A percentile compares a stretch with the other conserved stretches of the same genome.
These are phyloP conservation scores for Drosophila pandora DNA, from an alignment of 1,140 invertebrate genomes.

Conservation along the genomic window DNA sequence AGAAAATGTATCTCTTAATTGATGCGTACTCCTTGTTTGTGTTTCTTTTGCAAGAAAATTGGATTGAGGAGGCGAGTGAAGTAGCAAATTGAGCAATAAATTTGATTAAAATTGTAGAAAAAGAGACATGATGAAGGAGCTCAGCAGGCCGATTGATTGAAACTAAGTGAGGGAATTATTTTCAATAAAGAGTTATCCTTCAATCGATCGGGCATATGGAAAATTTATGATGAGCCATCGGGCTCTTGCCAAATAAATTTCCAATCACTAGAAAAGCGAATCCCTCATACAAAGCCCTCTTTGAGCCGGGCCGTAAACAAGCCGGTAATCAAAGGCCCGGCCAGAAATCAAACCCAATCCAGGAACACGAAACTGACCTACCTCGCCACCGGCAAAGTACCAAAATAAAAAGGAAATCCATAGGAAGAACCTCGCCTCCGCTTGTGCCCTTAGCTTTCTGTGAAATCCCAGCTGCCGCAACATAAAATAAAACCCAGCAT, in stretches of 20 bases:
- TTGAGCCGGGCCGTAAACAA: conserved; percentile 42
- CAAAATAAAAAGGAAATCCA: conserved; percentile 38
- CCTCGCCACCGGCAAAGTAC: conserved; percentile 18
- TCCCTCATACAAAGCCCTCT: conserved; percentile 36
- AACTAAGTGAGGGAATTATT: neutral
- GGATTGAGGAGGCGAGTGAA: conserved; percentile 42
- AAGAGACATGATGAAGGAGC: conserved; percentile 3
- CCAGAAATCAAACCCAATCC: conserved; percentile 31
- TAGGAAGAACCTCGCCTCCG: conserved; percentile 22
- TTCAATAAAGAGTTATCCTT: neutral
- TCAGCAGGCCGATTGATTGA: neutral
- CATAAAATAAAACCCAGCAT: conserved; percentile 75
- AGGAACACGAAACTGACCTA: conserved; percentile 27
- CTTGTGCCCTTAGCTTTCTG: conserved; percentile 7
- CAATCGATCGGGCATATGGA: neutral
- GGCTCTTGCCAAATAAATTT: neutral
- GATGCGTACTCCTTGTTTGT: conserved; percentile 26
- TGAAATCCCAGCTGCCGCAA: conserved; percentile 45
- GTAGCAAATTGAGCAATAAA: conserved; percentile 57
- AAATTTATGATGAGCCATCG: conserved; percentile 8
- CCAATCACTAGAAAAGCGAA: conserved; percentile 23
- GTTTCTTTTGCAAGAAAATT: conserved; percentile 19
- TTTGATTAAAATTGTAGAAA: conserved; percentile 40
- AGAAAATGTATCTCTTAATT: conserved; percentile 42
- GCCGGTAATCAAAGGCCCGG: conserved; percentile 46